Base-by-base conservation (phyloP, 2,113 vertebrate genomes). In the Notarius lentiginosus region DNA sequence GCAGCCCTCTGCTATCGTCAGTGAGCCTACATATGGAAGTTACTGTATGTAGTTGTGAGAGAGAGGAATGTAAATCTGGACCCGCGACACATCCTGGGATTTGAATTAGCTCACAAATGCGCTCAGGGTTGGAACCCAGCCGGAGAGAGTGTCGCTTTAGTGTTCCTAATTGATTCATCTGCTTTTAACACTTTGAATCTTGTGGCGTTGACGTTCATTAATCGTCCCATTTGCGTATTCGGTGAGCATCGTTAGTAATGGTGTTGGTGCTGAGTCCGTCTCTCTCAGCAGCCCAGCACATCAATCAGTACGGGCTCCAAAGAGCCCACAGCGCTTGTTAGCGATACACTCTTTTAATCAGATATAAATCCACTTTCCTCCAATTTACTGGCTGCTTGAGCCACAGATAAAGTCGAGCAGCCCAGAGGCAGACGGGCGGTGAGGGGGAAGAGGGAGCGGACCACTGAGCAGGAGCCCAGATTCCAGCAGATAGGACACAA, bases 331-430 rank as follows among this genome's bases (percentile, higher is more conserved):
- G 80, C 30, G 86, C 80, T 83, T 77, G 80, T 87, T 83, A 83
- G 86, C 49, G 49, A 83, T 87, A 49, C 58, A 76, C 86, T 83
- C 80, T 83, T 77, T 87, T 87, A 87, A 87, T 87, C 86, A 83
- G 86, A 87, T 83, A 87, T 87, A 87, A 87, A 83, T 80, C 80
- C 30, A 77, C 70, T 87, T 87, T 84, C 81, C 27, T 30, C 81
- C 80, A 87, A 87, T 87, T 87, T 87, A 83, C 86, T 83, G 86
- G 80, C 86, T 87, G 86, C 86, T 83, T 87, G 82, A 87, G 86
- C 70, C 20, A 20, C 47, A 63, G 81, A 87, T 87, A 83, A 83
- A 87, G 86, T 87, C 27, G 58, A 87, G 82, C 47, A 60, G 86
- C 86, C 80, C 34, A 20, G 58, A 56, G 86, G 86, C 47, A 55